Evolutionary conservation across 1,140 invertebrate genomes (phyloP).

Genomic region (Nephila pilipes): DNA sequence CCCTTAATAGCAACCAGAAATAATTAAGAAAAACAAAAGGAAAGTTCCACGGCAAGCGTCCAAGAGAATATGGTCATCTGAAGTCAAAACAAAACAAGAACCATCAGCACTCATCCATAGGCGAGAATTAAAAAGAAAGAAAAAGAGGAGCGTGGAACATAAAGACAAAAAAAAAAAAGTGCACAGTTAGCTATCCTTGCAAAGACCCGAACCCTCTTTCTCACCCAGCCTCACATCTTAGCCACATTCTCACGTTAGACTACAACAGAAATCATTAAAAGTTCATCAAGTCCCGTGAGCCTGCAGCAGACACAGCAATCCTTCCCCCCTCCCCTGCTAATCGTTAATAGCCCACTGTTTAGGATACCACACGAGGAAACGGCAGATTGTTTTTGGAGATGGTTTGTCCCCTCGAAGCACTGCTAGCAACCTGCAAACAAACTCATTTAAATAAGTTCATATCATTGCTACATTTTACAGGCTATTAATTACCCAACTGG

Average conservation of each 20-base stretch:
- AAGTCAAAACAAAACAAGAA: slow-evolving; percentile 9
- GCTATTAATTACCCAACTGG: slow-evolving; percentile 22
- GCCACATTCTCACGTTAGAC: slow-evolving; percentile 21
- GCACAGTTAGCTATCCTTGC: slow-evolving; percentile 32
- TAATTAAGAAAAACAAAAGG: slow-evolving; percentile 43
- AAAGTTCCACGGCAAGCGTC: not conserved
- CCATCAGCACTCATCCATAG: slow-evolving; percentile 48
- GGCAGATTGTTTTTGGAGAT: slow-evolving; percentile 2
- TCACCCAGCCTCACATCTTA: not conserved
- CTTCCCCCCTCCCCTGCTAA: not conserved
- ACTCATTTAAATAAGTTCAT: slow-evolving; percentile 35
- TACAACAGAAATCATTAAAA: slow-evolving; percentile 58
- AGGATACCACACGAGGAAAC: not conserved
- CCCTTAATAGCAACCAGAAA: not conserved
- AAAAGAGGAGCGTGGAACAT: not conserved
- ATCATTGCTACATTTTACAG: slow-evolving; percentile 18
- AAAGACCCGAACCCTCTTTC: not conserved
- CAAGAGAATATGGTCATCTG: not conserved
- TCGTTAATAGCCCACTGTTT: slow-evolving; percentile 2
- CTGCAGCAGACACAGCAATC: slow-evolving; percentile 4
- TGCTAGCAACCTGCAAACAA: not conserved
- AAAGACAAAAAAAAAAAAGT: not conserved
- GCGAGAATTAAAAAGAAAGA: slow-evolving; percentile 11
- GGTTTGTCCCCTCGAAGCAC: not conserved
- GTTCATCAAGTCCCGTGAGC: slow-evolving; percentile 34